Percentiles rank a stretch among this genome's conserved stretches.
Evolutionary conservation across 2,113 vertebrate species (phyloP).

Genomic region (Donacobius atricapilla): DNA sequence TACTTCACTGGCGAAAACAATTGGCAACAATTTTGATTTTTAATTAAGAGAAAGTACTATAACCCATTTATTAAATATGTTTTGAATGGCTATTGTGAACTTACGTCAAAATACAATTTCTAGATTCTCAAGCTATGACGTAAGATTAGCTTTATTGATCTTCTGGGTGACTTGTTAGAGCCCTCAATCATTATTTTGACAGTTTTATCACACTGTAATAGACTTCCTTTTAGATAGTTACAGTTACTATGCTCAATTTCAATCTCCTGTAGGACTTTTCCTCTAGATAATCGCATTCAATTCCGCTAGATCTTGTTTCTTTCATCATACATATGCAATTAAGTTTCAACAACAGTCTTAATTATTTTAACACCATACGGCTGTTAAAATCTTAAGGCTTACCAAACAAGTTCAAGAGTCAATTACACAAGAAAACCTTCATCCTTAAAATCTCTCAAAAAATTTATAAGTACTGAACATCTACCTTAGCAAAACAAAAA

Average conservation of each 20-base stretch:
- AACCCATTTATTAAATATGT: constrained; percentile 51
- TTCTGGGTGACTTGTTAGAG: constrained; percentile 62
- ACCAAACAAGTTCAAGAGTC: background rate
- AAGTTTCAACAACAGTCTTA: constrained; percentile 45
- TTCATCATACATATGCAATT: constrained; percentile 42
- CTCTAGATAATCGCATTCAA: constrained; percentile 37
- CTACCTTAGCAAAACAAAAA: background rate
- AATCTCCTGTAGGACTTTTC: constrained; percentile 55
- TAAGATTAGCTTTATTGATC: constrained; percentile 74
- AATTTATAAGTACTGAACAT: background rate
- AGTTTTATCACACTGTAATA: constrained; percentile 77
- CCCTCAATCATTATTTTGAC: constrained; percentile 74
- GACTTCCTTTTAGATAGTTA: constrained; percentile 71
- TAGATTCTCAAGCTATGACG: constrained; percentile 68
- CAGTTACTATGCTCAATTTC: constrained; percentile 57
- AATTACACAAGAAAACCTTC: constrained; percentile 31
- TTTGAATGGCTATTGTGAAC: constrained; percentile 47
- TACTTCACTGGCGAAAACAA: background rate
- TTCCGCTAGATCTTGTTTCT: constrained; percentile 14
- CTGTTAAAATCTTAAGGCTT: background rate
- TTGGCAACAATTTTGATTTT: background rate
- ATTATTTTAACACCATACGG: constrained; percentile 40
- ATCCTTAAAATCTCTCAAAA: constrained; percentile 16
- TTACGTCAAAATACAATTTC: constrained; percentile 69
- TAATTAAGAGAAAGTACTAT: constrained; percentile 31